Conservation (phyloP, 2,888 invertebrate species). For the Graphium colonna region DNA sequence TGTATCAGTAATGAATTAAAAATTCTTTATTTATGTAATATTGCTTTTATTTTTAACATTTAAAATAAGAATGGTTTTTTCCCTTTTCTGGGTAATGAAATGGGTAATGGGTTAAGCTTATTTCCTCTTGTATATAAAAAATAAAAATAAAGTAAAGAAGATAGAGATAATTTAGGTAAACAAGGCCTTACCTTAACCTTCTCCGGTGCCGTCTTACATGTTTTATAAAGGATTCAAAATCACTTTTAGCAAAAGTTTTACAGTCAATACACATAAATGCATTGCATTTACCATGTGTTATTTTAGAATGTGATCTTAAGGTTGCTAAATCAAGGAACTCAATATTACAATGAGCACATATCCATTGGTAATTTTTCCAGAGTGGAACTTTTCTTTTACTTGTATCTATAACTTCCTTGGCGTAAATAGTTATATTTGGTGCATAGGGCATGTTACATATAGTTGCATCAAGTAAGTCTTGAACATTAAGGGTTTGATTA, state of each 20-base stretch:
- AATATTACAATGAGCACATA: constrained; percentile 60
- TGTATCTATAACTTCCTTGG: constrained; percentile 51
- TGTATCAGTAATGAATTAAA: too few relatives aligned
- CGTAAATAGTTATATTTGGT: constrained; percentile 53
- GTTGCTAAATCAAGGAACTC: constrained; percentile 59
- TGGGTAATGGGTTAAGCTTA: too few relatives aligned
- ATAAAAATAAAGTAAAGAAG: too few relatives aligned
- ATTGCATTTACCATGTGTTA: constrained; percentile 81
- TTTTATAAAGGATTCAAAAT: constrained; percentile 82
- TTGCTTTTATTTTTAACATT: too few relatives aligned
- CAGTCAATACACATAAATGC: constrained; percentile 85
- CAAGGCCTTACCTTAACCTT: constrained; percentile 67
- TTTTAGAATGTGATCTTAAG: constrained; percentile 80
- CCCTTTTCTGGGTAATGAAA: too few relatives aligned
- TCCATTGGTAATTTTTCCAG: constrained; percentile 70
- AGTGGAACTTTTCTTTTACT: constrained; percentile 43
- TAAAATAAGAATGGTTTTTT: too few relatives aligned
- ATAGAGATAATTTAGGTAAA: too few relatives aligned
- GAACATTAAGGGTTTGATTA: constrained; percentile 47
- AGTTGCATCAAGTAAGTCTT: constrained; percentile 58
- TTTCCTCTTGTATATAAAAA: too few relatives aligned
- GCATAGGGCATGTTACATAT: constrained; percentile 44
- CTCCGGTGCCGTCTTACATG: constrained; percentile 83
- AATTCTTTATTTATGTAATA: too few relatives aligned
- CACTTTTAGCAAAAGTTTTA: constrained; percentile 74